Evolutionary conservation across 2,797 vertebrate genomes (phyloP).

Genomic region (Uromys caudimaculatus): DNA sequence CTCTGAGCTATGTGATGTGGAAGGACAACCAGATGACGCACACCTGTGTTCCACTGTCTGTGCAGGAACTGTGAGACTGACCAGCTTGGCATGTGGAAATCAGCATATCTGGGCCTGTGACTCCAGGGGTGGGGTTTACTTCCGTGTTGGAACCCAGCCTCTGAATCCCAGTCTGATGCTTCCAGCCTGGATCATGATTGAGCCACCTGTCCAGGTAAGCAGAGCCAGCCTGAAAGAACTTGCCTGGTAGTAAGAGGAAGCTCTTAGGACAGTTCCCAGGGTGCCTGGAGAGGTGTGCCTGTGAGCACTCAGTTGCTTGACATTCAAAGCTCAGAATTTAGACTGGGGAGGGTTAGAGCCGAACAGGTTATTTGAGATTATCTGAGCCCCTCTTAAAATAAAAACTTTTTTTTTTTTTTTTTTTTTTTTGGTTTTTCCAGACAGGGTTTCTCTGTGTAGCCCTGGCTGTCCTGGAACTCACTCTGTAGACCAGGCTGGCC

Average conservation of each 20-base stretch:
- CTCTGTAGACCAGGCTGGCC: no score
- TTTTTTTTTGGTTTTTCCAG: no score
- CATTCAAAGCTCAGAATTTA: neutral
- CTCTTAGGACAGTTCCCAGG: neutral
- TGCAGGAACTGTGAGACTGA: constrained; percentile 92
- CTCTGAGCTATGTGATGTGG: fast-evolving
- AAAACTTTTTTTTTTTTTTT: neutral
- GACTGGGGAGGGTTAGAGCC: neutral
- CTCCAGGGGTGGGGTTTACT: constrained; percentile 93
- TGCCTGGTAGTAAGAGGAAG: neutral
- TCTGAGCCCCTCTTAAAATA: neutral
- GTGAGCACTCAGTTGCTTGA: fast-evolving
- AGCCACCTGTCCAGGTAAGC: constrained; percentile 94
- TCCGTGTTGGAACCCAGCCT: constrained; percentile 97
- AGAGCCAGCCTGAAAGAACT: fast-evolving
- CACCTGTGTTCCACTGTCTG: neutral
- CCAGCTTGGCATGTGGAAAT: constrained; percentile 94
- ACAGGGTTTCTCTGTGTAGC: no score
- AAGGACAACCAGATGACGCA: neutral
- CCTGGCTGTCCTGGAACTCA: no score
- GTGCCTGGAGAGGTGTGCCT: fast-evolving
- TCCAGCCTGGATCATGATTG: constrained; percentile 98
- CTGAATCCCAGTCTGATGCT: constrained; percentile 98
- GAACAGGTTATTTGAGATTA: neutral
- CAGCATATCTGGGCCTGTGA: constrained; percentile 98